A percentile compares a stretch with the other conserved stretches of the same genome.
Evolutionary conservation across 2,888 invertebrate species (phyloP).

Genomic region (Leptinotarsa tumamoca): DNA sequence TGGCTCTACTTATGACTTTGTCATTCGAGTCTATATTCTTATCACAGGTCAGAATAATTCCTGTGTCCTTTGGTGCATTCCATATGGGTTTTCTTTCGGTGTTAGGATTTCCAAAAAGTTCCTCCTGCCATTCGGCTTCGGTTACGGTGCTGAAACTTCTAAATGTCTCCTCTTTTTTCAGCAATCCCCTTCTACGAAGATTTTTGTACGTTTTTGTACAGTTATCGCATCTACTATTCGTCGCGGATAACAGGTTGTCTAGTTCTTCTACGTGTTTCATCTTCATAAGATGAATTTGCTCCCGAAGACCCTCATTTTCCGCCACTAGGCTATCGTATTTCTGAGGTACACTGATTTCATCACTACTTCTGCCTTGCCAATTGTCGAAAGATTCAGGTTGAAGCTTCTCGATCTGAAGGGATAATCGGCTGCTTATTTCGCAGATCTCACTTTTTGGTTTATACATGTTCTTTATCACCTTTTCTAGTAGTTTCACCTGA

Average conservation of each 20-base stretch:
- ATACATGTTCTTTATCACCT: slow-evolving; percentile 6
- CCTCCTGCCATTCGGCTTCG: not conserved
- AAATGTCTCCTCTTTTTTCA: not conserved
- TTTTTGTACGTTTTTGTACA: not conserved
- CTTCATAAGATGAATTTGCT: not conserved
- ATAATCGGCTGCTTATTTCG: slow-evolving; percentile 16
- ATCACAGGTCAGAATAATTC: not conserved
- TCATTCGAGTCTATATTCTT: not conserved
- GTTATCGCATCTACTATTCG: not conserved
- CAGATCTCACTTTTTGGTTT: slow-evolving; percentile 13
- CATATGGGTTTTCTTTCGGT: not conserved
- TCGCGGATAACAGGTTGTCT: not conserved
- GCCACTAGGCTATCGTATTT: not conserved
- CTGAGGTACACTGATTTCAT: not conserved
- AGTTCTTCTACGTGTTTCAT: not conserved
- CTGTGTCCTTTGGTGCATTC: not conserved
- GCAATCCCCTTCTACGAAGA: not conserved
- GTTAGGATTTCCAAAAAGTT: not conserved
- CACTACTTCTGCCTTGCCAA: not conserved
- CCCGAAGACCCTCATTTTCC: not conserved
- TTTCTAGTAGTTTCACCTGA: slow-evolving; percentile 12
- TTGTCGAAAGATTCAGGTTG: not conserved
- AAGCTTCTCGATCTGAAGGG: slow-evolving; percentile 10
- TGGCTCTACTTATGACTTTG: not conserved
- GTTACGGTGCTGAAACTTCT: not conserved